phyloP scores from a whole-genome alignment of 2,888 invertebrate species.

The Leptinotarsa haldemani region DNA sequence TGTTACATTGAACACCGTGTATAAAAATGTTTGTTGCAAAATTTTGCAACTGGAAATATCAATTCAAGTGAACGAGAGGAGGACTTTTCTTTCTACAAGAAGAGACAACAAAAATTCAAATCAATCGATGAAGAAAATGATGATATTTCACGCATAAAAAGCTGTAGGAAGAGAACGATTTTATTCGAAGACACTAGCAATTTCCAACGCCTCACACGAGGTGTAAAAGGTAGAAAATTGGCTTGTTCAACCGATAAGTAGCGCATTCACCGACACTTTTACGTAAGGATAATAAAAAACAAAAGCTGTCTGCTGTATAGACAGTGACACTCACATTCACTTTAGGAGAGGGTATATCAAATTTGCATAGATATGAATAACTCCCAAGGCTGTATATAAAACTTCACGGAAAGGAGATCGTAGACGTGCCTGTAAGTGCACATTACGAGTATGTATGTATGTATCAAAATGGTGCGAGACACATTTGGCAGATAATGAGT shows the following conservation, averaged over 20 bases:
- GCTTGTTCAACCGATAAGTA: constrained; percentile 24
- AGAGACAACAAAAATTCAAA: background rate
- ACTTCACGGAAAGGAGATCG: background rate
- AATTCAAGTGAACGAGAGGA: no score
- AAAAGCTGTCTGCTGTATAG: constrained; percentile 27
- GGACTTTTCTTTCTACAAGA: background rate
- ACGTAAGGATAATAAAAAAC: constrained; percentile 23
- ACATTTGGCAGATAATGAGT: background rate
- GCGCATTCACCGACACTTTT: constrained; percentile 26
- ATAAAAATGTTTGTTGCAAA: no score
- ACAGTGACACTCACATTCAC: constrained; percentile 32
- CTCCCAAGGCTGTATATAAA: constrained; percentile 10
- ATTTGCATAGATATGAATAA: constrained; percentile 33
- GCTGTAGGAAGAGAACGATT: constrained; percentile 2
- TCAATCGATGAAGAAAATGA: constrained; percentile 5
- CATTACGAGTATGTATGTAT: background rate
- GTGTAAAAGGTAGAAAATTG: constrained; percentile 26
- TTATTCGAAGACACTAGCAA: background rate
- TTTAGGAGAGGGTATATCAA: constrained; percentile 30
- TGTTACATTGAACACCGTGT: no score
- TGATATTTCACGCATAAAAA: background rate
- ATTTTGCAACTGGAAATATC: no score
- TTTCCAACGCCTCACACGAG: constrained; percentile 13
- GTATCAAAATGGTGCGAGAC: background rate
- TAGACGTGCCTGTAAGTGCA: background rate